Percentiles rank a stretch among this genome's conserved stretches.
Conservation (phyloP, 1,140 invertebrate genomes). For the Dendrolimus punctatus region DNA sequence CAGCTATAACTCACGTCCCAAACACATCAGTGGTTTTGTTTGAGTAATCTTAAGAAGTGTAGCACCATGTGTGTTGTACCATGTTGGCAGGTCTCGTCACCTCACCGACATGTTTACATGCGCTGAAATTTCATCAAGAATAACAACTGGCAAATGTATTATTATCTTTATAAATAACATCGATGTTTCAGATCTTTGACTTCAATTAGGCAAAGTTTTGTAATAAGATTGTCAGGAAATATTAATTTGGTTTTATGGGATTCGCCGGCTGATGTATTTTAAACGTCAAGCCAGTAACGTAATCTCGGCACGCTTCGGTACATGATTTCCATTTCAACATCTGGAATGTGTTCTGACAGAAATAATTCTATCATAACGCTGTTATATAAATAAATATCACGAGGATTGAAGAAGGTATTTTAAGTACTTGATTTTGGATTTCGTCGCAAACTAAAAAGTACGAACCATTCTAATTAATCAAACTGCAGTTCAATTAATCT, state of each 20-base stretch:
- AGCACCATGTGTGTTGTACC: not conserved
- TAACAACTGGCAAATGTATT: constrained; percentile 29
- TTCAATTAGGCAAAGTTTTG: too few relatives aligned
- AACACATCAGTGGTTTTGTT: not conserved
- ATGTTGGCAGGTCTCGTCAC: constrained; percentile 5
- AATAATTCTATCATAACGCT: too few relatives aligned
- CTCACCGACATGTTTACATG: constrained; percentile 23
- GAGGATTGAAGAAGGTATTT: too few relatives aligned
- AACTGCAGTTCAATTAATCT: too few relatives aligned
- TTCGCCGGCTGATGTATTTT: constrained; percentile 25
- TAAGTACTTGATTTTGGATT: too few relatives aligned
- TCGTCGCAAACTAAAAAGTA: too few relatives aligned
- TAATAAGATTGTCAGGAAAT: too few relatives aligned
- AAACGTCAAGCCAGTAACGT: constrained; percentile 14
- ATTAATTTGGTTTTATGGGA: too few relatives aligned
- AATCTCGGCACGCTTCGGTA: constrained; percentile 3
- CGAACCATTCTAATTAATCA: too few relatives aligned
- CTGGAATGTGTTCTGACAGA: constrained; percentile 6
- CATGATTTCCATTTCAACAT: constrained; percentile 5
- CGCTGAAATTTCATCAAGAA: constrained; percentile 13
- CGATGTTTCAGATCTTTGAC: too few relatives aligned
- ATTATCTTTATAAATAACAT: constrained; percentile 17
- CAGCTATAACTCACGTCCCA: too few relatives aligned
- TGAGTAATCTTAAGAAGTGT: not conserved
- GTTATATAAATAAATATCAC: too few relatives aligned